Conservation (phyloP, 53 echinoderm and acorn worm genomes). For the Patiria pectinifera region DNA sequence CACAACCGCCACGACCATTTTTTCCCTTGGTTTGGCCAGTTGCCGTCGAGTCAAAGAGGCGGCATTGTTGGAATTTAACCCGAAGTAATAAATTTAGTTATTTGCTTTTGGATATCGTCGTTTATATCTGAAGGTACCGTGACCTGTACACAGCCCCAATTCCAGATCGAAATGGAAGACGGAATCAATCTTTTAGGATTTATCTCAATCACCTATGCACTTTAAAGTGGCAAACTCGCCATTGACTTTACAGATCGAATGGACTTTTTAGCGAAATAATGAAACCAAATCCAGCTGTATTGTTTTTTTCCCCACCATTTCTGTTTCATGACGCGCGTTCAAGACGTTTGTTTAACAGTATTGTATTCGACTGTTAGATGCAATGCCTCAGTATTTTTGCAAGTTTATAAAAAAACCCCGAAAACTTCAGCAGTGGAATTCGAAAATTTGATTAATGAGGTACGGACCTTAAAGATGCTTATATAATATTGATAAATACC, state of each 20-base stretch:
- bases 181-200: background rate
- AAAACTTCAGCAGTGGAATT: too few relatives aligned
- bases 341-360: too few relatives aligned
- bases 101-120: background rate
- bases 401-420: too few relatives aligned
- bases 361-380: too few relatives aligned
- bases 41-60: background rate
- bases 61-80: background rate
- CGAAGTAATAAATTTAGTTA: background rate
- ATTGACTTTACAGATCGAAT: background rate
- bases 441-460: too few relatives aligned
- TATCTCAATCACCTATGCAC: background rate
- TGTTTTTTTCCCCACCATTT: background rate
- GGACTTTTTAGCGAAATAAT: background rate
- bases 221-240: background rate
- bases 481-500: too few relatives aligned
- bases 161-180: background rate
- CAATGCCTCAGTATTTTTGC: too few relatives aligned
- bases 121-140: background rate
- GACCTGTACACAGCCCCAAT: background rate
- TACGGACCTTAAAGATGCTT: too few relatives aligned
- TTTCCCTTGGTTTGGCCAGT: too few relatives aligned
- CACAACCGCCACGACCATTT: too few relatives aligned
- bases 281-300: background rate
- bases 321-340: too few relatives aligned